Conservation (phyloP, 2,113 vertebrate species). For the Callipepla californica region DNA sequence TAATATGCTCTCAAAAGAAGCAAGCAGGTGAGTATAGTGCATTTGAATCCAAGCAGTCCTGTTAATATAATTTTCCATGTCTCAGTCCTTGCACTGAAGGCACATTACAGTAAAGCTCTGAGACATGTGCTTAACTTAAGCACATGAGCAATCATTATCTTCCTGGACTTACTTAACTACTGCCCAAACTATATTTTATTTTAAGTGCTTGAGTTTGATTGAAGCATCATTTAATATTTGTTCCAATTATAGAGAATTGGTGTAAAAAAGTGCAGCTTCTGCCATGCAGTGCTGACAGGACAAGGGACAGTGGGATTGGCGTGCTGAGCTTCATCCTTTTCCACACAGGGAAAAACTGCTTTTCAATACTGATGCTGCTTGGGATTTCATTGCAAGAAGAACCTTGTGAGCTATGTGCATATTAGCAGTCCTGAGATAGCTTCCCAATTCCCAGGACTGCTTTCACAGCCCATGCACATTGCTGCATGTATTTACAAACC, state of each 20-base stretch:
- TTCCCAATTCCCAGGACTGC: not conserved
- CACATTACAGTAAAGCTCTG: conserved; percentile 27
- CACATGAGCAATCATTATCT: not conserved
- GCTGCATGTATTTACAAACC: not conserved
- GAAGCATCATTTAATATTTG: not conserved
- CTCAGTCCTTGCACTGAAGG: not conserved
- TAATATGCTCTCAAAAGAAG: not conserved
- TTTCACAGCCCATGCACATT: not conserved
- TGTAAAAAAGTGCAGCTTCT: not conserved
- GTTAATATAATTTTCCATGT: not conserved
- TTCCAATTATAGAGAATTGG: not conserved
- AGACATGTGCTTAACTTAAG: conserved; percentile 33
- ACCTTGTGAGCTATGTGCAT: rapidly evolving
- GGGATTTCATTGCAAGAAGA: conserved; percentile 2
- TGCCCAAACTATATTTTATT: conserved; percentile 19
- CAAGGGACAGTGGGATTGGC: not conserved
- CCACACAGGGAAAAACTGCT: not conserved
- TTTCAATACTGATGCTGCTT: not conserved
- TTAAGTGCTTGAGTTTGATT: not conserved
- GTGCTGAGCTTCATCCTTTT: not conserved
- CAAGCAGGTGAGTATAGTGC: not conserved
- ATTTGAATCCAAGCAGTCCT: not conserved
- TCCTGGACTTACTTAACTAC: conserved; percentile 12
- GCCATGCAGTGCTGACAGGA: not conserved
- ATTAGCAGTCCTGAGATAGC: not conserved